Conservation (phyloP, 2,888 invertebrate species). For the Pristionchus japonicus region DNA sequence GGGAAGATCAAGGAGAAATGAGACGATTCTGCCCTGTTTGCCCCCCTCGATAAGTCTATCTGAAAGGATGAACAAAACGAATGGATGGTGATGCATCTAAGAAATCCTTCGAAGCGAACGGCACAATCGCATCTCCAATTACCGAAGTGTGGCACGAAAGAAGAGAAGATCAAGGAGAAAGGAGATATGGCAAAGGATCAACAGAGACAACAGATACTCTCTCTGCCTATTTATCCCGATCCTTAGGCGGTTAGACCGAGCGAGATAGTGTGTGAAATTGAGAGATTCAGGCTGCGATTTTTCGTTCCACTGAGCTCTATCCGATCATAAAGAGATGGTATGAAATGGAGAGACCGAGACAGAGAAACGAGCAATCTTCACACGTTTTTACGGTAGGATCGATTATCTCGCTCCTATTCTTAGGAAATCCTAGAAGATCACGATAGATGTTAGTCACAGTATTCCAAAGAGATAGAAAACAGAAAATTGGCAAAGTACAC, state of each 20-base stretch:
- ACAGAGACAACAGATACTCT: neutral
- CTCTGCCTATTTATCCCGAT: neutral
- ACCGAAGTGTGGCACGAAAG: neutral
- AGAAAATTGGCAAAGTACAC: no score
- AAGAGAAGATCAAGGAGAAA: slow-evolving; percentile 19
- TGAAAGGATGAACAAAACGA: no score
- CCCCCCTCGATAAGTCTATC: no score
- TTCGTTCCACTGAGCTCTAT: no score
- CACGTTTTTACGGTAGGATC: neutral
- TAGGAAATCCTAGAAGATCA: no score
- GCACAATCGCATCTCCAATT: neutral
- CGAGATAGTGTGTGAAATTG: neutral
- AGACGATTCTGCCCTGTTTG: no score
- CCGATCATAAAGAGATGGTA: no score
- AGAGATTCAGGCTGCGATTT: neutral
- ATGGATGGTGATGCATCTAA: no score
- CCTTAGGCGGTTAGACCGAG: neutral
- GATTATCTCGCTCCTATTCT: neutral
- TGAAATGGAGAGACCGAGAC: neutral
- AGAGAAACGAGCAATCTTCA: neutral
- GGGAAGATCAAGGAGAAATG: slow-evolving; percentile 15
- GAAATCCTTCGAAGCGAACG: neutral
- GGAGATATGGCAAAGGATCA: neutral
- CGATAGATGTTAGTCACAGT: no score
- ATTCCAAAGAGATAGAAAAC: no score